These are phyloP conservation scores for Caenorhabditis becei DNA, from an alignment of 2,888 invertebrate species.

Conservation along the genomic window DNA sequence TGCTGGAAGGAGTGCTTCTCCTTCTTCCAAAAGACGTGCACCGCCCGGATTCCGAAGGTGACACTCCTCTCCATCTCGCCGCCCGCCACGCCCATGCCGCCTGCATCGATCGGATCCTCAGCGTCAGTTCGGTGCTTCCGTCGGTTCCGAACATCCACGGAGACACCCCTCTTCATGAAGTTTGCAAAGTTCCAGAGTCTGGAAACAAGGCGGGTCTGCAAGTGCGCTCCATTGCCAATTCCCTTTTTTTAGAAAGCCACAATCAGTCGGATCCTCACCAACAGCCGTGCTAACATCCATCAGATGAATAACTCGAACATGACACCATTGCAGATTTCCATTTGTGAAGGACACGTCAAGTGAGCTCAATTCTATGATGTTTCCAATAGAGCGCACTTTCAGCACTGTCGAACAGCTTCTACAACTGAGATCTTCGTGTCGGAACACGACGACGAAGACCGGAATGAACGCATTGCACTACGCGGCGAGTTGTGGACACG, in stretches of 20 bases:
- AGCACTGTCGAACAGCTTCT: constrained; percentile 64
- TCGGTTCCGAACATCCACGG: constrained; percentile 61
- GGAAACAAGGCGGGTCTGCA: constrained; percentile 36
- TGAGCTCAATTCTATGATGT: background rate
- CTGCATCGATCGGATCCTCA: constrained; percentile 66
- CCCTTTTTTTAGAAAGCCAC: constrained; percentile 45
- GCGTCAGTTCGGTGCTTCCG: constrained; percentile 44
- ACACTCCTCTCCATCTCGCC: constrained; percentile 66
- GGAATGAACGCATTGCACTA: constrained; percentile 61
- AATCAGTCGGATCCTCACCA: constrained; percentile 64
- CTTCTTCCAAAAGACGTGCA: constrained; percentile 55
- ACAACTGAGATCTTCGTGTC: constrained; percentile 49
- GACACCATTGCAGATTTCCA: constrained; percentile 56
- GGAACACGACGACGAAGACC: constrained; percentile 31
- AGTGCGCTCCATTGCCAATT: background rate
- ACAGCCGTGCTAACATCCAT: constrained; percentile 59
- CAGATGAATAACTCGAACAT: constrained; percentile 45
- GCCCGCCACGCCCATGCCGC: constrained; percentile 64
- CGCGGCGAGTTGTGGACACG: constrained; percentile 62
- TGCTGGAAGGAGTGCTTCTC: constrained; percentile 56
- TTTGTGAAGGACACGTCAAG: constrained; percentile 51
- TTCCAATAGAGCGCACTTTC: constrained; percentile 8
- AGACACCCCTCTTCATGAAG: constrained; percentile 64
- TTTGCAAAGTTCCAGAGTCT: constrained; percentile 60
- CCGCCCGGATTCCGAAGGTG: constrained; percentile 44